These are phyloP conservation scores for Lumbricus terrestris DNA, from an alignment of 2,888 invertebrate genomes.

Conservation along the genomic window DNA sequence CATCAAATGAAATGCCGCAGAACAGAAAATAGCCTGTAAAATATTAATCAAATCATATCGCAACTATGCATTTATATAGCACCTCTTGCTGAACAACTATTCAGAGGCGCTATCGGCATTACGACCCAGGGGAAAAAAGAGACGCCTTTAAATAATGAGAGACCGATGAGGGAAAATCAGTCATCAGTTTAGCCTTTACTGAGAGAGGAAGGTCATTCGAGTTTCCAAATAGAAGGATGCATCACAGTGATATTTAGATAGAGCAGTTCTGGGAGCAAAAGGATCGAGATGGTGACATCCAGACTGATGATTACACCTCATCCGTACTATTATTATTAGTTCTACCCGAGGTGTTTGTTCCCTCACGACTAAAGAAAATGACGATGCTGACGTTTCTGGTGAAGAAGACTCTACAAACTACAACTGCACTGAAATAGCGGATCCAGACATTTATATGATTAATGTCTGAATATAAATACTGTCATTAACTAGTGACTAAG, in stretches of 20 bases:
- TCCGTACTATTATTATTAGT: not conserved
- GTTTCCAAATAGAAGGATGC: too few relatives aligned
- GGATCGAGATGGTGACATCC: too few relatives aligned
- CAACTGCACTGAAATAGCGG: not conserved
- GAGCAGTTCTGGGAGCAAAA: too few relatives aligned
- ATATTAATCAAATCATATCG: not conserved
- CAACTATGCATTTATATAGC: too few relatives aligned
- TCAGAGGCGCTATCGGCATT: too few relatives aligned
- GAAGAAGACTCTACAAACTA: not conserved
- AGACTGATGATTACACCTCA: not conserved
- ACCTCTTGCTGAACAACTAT: too few relatives aligned
- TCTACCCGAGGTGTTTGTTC: not conserved
- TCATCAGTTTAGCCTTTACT: too few relatives aligned
- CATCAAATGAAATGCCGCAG: not conserved
- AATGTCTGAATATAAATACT: not conserved
- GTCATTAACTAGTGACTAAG: not conserved
- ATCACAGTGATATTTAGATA: too few relatives aligned
- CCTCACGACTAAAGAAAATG: not conserved
- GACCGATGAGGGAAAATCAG: too few relatives aligned
- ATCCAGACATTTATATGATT: not conserved
- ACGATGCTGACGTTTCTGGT: not conserved
- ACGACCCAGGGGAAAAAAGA: too few relatives aligned
- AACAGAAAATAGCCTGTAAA: not conserved
- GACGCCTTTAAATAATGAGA: too few relatives aligned
- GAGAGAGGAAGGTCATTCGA: too few relatives aligned